A percentile compares a stretch with the other conserved stretches of the same genome.
phyloP scores from a whole-genome alignment of 2,113 vertebrate genomes.

The Dasyornis broadbenti region DNA sequence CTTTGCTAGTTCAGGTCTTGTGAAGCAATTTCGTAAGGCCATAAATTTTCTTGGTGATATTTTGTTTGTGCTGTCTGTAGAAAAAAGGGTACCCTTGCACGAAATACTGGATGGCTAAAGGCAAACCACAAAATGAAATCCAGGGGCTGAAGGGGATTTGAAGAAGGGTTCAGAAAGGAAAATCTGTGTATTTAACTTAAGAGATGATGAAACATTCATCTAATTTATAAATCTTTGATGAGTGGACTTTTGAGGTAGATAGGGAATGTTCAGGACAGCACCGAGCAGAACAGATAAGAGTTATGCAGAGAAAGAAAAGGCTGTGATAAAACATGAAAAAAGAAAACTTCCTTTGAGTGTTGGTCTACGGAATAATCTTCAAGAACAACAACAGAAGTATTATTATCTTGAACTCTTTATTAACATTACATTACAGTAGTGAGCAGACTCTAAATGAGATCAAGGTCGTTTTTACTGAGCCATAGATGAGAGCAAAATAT shows the following conservation, averaged over 20 bases:
- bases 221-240: not conserved
- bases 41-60: not conserved
- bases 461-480: not conserved
- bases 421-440: not conserved
- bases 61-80: not conserved
- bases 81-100: not conserved
- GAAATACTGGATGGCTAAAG: not conserved
- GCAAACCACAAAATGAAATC: not conserved
- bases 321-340: not conserved
- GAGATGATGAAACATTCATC: conserved; percentile 25
- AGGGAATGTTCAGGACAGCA: not conserved
- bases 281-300: not conserved
- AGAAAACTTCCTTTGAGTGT: not conserved
- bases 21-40: not conserved
- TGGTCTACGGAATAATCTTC: not conserved
- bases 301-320: not conserved
- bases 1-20: not conserved
- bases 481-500: not conserved
- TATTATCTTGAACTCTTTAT: not conserved
- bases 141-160: not conserved
- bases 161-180: not conserved
- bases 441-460: not conserved
- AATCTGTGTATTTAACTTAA: conserved; percentile 9
- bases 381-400: not conserved
- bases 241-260: not conserved